phyloP scores from a whole-genome alignment of 2,797 vertebrate species.

The Molossus alvarezi region DNA sequence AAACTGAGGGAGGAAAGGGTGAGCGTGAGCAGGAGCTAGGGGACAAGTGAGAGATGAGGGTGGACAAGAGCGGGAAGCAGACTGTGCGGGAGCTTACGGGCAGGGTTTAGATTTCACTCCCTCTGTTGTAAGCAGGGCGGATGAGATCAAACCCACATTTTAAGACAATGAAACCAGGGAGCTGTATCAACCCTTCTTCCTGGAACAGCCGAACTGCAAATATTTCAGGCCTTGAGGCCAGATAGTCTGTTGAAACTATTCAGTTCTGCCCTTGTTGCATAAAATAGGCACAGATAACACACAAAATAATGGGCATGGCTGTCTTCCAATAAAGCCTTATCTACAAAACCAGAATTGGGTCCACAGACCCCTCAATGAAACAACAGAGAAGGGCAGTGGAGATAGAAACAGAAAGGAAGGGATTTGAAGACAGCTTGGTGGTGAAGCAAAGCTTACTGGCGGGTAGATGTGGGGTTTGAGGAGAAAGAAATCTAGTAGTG shows the following conservation, averaged over 20 bases:
- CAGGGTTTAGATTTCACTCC: background rate
- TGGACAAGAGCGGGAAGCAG: background rate
- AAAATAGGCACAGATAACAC: background rate
- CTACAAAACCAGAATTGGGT: background rate
- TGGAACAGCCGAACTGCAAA: background rate
- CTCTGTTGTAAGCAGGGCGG: background rate
- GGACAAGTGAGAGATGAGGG: background rate
- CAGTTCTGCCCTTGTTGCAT: background rate
- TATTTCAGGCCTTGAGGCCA: background rate
- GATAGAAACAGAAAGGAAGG: background rate
- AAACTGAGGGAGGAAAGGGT: background rate
- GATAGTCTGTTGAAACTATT: background rate
- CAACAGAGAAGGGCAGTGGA: background rate
- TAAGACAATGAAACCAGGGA: slow-evolving; percentile 1
- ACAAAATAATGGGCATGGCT: background rate
- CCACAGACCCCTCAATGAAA: background rate
- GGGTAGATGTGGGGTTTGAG: background rate
- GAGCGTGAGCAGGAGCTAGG: background rate
- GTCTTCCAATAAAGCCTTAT: slow-evolving; percentile 20
- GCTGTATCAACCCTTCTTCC: background rate
- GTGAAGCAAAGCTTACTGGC: background rate
- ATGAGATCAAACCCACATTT: background rate
- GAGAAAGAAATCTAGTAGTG: background rate
- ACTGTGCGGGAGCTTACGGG: rapidly evolving
- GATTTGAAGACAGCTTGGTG: background rate